These are phyloP conservation scores for Percopsis omiscomaycus DNA, from an alignment of 2,797 vertebrate species.

Conservation along the genomic window DNA sequence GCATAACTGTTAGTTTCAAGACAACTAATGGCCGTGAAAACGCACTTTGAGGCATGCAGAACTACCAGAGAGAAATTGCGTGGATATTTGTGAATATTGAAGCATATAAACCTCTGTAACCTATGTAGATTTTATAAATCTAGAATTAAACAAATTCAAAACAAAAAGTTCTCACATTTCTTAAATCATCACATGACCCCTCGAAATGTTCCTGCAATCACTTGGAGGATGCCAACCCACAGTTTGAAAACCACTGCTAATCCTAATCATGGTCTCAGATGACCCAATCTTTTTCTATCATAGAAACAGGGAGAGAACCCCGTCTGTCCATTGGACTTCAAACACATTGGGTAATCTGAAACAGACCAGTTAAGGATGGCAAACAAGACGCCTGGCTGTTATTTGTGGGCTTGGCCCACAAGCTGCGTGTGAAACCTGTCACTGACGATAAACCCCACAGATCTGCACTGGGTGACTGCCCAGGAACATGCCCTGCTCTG, in stretches of 20 bases:
- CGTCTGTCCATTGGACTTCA: conserved; percentile 67
- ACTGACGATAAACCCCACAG: conserved; percentile 60
- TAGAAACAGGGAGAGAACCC: conserved; percentile 65
- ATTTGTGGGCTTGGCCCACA: conserved; percentile 68
- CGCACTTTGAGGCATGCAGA: too few relatives aligned
- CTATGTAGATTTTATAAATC: too few relatives aligned
- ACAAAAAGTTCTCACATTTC: too few relatives aligned
- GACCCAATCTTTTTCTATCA: conserved; percentile 67
- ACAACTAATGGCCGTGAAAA: too few relatives aligned
- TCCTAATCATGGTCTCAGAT: conserved; percentile 46
- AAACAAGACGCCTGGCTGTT: conserved; percentile 68
- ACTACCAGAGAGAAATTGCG: too few relatives aligned
- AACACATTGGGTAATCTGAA: conserved; percentile 70
- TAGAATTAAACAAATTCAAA: too few relatives aligned
- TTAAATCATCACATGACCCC: too few relatives aligned
- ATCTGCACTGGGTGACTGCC: conserved; percentile 61
- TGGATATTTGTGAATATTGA: too few relatives aligned
- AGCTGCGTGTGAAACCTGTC: conserved; percentile 69
- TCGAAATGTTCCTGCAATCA: too few relatives aligned
- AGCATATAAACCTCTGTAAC: too few relatives aligned
- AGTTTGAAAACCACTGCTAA: too few relatives aligned
- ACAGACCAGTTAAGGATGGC: conserved; percentile 58
- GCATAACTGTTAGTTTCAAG: neutral
- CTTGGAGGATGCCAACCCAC: too few relatives aligned
- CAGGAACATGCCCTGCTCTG: conserved; percentile 37